These are phyloP conservation scores for Cepaea hortensis DNA, from an alignment of 2,888 invertebrate species.

Conservation along the genomic window DNA sequence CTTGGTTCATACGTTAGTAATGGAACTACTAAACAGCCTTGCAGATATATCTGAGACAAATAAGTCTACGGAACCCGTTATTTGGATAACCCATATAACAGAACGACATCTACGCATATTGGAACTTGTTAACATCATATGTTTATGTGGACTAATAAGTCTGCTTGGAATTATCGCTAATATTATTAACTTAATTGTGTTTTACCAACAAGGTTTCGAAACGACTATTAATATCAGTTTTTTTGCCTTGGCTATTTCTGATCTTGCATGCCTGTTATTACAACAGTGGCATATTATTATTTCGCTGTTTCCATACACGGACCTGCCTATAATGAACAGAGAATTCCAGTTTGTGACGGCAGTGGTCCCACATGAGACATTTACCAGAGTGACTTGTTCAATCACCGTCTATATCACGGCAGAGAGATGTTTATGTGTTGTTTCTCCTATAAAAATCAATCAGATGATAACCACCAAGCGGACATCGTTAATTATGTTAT, in stretches of 20 bases:
- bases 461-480: constrained; percentile 13
- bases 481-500: not conserved
- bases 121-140: not conserved
- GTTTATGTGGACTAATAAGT: not conserved
- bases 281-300: not conserved
- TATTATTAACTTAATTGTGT: constrained; percentile 22
- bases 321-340: not conserved
- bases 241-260: constrained; percentile 21
- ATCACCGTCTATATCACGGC: constrained; percentile 30
- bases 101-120: no score
- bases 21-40: no score
- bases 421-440: constrained; percentile 30
- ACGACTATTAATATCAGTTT: constrained; percentile 31
- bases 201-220: constrained; percentile 22
- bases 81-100: no score
- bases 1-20: no score
- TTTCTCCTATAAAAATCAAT: constrained; percentile 18
- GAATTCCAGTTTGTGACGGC: constrained; percentile 4
- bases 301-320: not conserved
- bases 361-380: not conserved
- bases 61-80: no score
- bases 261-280: not conserved
- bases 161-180: constrained; percentile 12
- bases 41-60: no score
- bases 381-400: not conserved